phyloP scores from a whole-genome alignment of 2,797 vertebrate species.

The Mus spretus region DNA sequence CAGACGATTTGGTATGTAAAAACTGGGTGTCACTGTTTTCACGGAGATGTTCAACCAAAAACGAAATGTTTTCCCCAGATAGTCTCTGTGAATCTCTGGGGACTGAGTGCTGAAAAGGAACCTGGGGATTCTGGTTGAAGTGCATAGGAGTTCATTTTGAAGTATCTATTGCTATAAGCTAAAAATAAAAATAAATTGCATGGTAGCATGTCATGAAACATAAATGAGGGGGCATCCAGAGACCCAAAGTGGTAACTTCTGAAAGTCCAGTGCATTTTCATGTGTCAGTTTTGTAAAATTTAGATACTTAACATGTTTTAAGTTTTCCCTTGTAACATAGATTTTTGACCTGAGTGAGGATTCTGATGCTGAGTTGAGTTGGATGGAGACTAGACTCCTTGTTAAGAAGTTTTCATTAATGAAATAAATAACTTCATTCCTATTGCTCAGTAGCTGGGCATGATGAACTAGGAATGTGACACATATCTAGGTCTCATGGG shows the following conservation, averaged over 20 bases:
- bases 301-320: not conserved
- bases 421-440: not conserved
- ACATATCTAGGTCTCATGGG: too few species aligned
- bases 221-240: not conserved
- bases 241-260: not conserved
- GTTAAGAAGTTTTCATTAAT: not conserved
- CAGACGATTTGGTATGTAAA: not conserved
- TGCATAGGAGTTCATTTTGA: not conserved
- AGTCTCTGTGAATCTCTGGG: fast-evolving
- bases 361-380: too few species aligned
- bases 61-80: not conserved
- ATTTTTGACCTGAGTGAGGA: not conserved
- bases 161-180: not conserved
- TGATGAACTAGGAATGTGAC: not conserved
- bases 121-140: not conserved
- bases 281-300: not conserved
- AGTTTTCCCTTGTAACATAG: not conserved
- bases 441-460: not conserved
- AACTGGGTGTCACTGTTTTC: fast-evolving
- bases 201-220: too few species aligned
- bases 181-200: not conserved
- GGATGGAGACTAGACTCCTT: not conserved
- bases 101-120: too few species aligned
- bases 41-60: not conserved
- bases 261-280: not conserved